phyloP scores from a whole-genome alignment of 1,140 invertebrate genomes.

The Saccostrea glomerata region DNA sequence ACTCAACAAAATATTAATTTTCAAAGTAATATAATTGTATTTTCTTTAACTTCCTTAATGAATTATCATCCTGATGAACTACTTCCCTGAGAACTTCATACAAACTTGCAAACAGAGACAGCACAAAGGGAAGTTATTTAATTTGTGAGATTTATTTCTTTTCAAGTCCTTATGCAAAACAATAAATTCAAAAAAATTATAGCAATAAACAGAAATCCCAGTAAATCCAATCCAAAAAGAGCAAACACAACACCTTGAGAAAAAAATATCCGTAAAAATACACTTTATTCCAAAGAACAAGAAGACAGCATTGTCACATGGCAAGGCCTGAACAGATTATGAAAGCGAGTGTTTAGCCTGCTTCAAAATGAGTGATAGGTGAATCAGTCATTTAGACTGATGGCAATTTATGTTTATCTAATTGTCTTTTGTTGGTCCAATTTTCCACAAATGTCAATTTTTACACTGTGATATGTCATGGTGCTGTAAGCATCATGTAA shows the following conservation, averaged over 20 bases:
- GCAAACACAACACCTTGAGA: not conserved
- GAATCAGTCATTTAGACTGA: conserved; percentile 25
- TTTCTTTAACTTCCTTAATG: conserved; percentile 17
- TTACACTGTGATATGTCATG: conserved; percentile 13
- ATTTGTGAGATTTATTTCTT: not conserved
- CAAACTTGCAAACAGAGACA: not conserved
- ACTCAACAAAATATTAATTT: not conserved
- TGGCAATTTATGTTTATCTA: conserved; percentile 12
- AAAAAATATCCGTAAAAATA: not conserved
- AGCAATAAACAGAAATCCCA: not conserved
- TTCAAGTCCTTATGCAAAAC: not conserved
- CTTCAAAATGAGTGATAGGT: conserved; percentile 29
- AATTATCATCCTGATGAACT: conserved; percentile 10
- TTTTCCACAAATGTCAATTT: conserved; percentile 30
- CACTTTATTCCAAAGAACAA: not conserved
- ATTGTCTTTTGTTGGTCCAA: conserved; percentile 10
- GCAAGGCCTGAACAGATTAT: not conserved
- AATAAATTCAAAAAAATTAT: not conserved
- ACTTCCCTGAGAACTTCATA: not conserved
- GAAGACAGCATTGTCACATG: not conserved
- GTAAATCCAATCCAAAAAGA: too few relatives aligned
- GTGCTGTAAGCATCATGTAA: not conserved
- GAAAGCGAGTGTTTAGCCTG: conserved; percentile 6
- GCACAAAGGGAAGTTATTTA: not conserved
- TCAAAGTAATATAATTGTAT: not conserved